Conservation (phyloP, 2,797 vertebrate species). For the Anguilla anguilla region DNA sequence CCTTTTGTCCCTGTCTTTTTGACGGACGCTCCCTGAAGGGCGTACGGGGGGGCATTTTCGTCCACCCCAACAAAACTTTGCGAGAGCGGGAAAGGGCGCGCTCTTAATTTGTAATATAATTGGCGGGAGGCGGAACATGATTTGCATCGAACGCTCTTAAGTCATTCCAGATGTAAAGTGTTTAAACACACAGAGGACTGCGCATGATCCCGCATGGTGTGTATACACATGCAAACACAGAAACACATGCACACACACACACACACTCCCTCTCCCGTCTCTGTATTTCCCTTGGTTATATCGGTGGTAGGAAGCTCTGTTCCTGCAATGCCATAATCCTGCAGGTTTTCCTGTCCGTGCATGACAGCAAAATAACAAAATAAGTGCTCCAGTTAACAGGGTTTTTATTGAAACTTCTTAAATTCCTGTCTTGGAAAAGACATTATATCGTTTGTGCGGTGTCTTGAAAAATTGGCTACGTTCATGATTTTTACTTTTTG, state of each 20-base stretch:
- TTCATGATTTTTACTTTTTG: background rate
- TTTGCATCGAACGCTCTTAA: background rate
- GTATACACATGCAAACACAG: background rate
- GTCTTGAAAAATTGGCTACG: background rate
- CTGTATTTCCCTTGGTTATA: background rate
- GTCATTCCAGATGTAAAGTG: background rate
- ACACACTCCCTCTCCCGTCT: background rate
- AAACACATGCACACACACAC: background rate
- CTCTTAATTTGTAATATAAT: background rate
- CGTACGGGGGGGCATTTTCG: background rate
- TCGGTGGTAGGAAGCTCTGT: background rate
- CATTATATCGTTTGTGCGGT: no score
- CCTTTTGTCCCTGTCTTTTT: background rate
- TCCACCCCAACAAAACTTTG: background rate
- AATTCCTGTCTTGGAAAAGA: no score
- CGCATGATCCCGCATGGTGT: background rate
- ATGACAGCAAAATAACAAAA: background rate
- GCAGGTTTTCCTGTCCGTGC: background rate
- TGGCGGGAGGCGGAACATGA: background rate
- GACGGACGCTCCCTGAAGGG: background rate
- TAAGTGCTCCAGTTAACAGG: background rate
- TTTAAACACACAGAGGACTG: background rate
- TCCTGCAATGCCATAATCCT: background rate
- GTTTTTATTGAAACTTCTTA: no score
- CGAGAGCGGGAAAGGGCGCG: background rate